These are phyloP conservation scores for Burhinus oedicnemus DNA, from an alignment of 2,113 vertebrate species.

Conservation along the genomic window DNA sequence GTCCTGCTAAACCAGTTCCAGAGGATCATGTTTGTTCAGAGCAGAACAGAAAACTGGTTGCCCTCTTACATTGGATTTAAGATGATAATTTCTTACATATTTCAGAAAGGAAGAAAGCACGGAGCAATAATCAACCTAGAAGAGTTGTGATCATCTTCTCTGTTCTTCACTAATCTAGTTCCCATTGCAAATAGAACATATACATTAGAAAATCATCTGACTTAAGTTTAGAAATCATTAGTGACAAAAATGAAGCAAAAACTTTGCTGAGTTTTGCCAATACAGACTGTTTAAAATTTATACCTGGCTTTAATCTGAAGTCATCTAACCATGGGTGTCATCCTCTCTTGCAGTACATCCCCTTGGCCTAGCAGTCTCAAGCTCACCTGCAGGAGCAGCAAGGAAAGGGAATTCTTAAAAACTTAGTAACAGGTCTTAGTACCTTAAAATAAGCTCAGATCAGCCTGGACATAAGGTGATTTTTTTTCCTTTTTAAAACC, in stretches of 20 bases:
- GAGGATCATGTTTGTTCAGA: background rate
- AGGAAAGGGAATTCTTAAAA: background rate
- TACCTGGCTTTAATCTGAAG: background rate
- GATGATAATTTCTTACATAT: background rate
- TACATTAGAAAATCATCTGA: background rate
- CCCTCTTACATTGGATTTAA: background rate
- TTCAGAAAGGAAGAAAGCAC: background rate
- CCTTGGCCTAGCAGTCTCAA: background rate
- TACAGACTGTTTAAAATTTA: background rate
- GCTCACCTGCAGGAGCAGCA: background rate
- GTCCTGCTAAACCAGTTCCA: background rate
- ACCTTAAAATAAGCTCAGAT: background rate
- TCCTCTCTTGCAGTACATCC: background rate
- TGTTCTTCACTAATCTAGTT: background rate
- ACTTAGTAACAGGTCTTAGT: background rate
- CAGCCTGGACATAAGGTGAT: background rate
- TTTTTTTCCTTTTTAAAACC: background rate
- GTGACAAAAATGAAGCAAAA: background rate
- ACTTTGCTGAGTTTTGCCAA: background rate
- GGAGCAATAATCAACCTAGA: background rate
- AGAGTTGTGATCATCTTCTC: background rate
- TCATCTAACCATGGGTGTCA: background rate
- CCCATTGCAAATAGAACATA: background rate
- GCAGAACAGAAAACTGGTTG: background rate
- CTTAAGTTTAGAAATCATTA: background rate